Conservation (phyloP, 2,113 vertebrate species). For the Pleuronectes platessa region DNA sequence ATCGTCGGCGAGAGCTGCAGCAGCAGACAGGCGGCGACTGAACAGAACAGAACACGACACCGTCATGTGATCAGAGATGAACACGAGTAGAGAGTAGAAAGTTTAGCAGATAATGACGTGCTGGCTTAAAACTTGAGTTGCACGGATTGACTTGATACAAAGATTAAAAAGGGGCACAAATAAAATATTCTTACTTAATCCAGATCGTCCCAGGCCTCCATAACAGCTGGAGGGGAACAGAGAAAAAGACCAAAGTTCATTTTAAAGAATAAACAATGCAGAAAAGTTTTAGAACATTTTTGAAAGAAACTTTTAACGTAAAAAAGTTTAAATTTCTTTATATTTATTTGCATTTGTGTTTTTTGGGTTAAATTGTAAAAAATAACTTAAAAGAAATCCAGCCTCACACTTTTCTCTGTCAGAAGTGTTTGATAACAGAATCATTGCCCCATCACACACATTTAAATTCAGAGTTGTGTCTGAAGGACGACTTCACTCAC, state of each 20-base stretch:
- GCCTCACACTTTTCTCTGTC: no score
- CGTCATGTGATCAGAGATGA: neutral
- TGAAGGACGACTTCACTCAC: conserved; percentile 73
- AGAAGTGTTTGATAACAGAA: neutral
- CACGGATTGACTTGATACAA: neutral
- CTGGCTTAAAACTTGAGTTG: neutral
- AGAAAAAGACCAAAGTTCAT: neutral
- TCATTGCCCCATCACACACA: no score
- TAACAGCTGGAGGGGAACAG: conserved; percentile 85
- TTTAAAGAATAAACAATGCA: no score
- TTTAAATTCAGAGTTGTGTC: no score
- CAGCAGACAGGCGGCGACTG: conserved; percentile 91
- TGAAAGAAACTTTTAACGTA: no score
- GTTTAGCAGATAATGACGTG: neutral
- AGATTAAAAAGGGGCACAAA: neutral
- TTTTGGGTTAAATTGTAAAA: no score
- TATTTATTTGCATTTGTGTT: no score
- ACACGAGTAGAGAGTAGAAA: neutral
- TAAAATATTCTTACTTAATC: conserved; percentile 82
- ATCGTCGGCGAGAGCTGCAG: conserved; percentile 85
- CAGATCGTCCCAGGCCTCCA: conserved; percentile 88
- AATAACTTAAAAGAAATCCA: no score
- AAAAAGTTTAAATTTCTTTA: no score
- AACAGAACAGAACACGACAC: neutral
- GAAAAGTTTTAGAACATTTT: no score